Base-by-base conservation (phyloP, 2,888 invertebrate genomes). In the Physocephala rufipes region DNA sequence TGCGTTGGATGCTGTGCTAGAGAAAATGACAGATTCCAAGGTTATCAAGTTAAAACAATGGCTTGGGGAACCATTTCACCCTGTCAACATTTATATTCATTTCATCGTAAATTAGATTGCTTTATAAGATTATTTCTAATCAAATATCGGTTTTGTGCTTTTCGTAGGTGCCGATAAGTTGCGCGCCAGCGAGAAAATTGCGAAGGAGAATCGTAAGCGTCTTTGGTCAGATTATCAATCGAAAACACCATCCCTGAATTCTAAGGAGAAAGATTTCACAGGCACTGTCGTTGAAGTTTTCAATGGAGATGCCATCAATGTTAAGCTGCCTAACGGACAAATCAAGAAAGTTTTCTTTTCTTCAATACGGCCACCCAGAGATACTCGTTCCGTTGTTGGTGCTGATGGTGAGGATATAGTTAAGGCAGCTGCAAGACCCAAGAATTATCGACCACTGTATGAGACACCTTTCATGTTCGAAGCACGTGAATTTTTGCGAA, bases 401-500 rank as follows among this genome's bases (percentile, higher is more conserved):
- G 91, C 89, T 74, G 93, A 93, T 72, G 90, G 89, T 19, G 93
- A 93, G 74, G 90, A 89, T 58, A 79, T 83, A 47, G 78, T 80
- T 0, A 93, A 92, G 80, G 81, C 88, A n/a, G 87, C 90, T 0
- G 90, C 90, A 16, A 89, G 91, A 74, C 89, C 91, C 2, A 93
- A 93, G 85, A 91, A 91, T 74, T 94, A 91, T 84, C 92, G 96
- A 79, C 96, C 98, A 0, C 89, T 99, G 0, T 99, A 99, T 84
- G 99, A 99, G 84, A 94, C 99, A 82, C 99, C 99, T 1, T 97
- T 95, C 91, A 95, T 99, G 96, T 98, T 94, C 84, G 99, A 99
- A 86, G 97, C 98, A 0, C 91, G 99, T 67, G 99, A 99, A 87
- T 99, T 95, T 84, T 88, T 99, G 49, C 90, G 99, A 58, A 98